Conservation (phyloP, 2,797 vertebrate species). For the Lepilemur ruficaudatus region DNA sequence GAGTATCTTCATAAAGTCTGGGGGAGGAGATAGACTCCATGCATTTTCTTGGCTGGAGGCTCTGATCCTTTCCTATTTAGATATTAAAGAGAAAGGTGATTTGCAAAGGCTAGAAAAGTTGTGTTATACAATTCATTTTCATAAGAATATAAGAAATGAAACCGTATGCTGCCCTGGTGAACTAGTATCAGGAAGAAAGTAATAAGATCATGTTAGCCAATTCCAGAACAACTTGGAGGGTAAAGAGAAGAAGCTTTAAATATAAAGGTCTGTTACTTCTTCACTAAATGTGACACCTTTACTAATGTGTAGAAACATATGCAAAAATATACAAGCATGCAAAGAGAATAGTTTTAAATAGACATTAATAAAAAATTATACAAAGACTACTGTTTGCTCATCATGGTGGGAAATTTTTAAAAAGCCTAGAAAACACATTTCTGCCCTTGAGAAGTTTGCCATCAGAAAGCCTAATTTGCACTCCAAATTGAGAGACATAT, state of each 20-base stretch:
- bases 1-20: neutral
- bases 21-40: neutral
- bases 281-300: neutral
- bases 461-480: neutral
- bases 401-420: neutral
- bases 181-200: neutral
- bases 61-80: neutral
- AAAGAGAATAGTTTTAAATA: neutral
- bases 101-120: neutral
- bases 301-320: neutral
- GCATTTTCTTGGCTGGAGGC: neutral
- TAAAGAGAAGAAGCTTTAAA: slow-evolving; percentile 13
- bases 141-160: slow-evolving; percentile 3
- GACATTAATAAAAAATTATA: neutral
- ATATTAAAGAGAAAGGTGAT: slow-evolving; percentile 12
- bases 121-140: neutral
- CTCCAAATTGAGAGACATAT: neutral
- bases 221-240: neutral
- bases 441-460: neutral
- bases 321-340: neutral
- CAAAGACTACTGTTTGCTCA: neutral
- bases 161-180: neutral
- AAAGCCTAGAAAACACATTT: neutral
- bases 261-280: neutral
- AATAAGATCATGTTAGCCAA: neutral